Base-by-base conservation (phyloP, 2,797 vertebrate genomes). In the Euthynnus affinis region DNA sequence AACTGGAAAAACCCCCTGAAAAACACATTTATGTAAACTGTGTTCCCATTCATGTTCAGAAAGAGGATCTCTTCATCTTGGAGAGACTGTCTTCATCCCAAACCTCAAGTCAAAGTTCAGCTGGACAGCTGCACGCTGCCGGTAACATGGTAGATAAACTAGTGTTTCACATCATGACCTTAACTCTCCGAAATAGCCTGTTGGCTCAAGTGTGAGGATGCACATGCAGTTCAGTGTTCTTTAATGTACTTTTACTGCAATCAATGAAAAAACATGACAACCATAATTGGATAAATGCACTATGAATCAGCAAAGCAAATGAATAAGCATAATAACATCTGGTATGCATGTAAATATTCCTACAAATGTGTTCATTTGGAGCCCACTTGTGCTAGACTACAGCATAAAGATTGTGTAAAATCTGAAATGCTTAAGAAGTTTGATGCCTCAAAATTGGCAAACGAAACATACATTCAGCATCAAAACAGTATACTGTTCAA, bases 101-200 rank as follows among this genome's bases (percentile, higher is more conserved):
- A 44, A 72, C 23, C 49, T 84, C 20, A 48, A 72, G 74, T 76
- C 71, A 86, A 65, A 84, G 84, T 86, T 86, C 83, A 77, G 46
- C 70, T 73, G 66, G 66, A 76, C 81, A 87, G 81, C 82, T 84
- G 75, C 71, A 9, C 32, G 48, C 25, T 23, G 60, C 9, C 60
- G n/a, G 37, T 69, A 63, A 71, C 68, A 42, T 42, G 27, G 29
- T 15, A 23, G 65, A 52, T 59, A 44, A 68, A 46, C 60, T 29
- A 4, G 18, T 32, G 32, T 52, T 74, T 59, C 53, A 58, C 72
- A 72, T 63, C 32, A 12, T 62, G 49, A 72, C 74, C 83, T 70
- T 25, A 44, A 58, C 53, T 17, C 59, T 62, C 58, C 44, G 49
- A 81, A 62, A 78, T 70, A 29, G 17, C 34, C 15, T 14, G 15